These are phyloP conservation scores for Phalera bucephala DNA, from an alignment of 2,888 invertebrate genomes.

Conservation along the genomic window DNA sequence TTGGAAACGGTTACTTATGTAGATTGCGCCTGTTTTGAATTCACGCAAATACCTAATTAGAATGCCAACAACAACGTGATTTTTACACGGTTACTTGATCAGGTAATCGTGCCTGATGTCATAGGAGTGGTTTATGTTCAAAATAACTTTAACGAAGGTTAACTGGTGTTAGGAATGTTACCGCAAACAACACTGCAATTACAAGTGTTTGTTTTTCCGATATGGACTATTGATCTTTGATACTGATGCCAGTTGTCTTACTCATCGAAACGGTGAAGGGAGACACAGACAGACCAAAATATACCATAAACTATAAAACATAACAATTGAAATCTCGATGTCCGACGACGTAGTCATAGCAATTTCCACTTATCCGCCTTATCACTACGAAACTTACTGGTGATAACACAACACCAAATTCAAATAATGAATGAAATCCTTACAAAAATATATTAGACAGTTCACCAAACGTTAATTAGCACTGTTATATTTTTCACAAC, in stretches of 20 bases:
- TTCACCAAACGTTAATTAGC: conserved; percentile 20
- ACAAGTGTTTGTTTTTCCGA: conserved; percentile 8
- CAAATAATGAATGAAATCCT: conserved; percentile 31
- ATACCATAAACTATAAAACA: conserved; percentile 36
- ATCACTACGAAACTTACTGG: conserved; percentile 63
- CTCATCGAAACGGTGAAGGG: conserved; percentile 2
- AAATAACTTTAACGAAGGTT: conserved; percentile 28
- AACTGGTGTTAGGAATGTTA: conserved; percentile 22
- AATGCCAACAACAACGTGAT: conserved; percentile 4
- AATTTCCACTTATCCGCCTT: conserved; percentile 70
- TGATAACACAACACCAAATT: conserved; percentile 44
- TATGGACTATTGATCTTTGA: conserved; percentile 2
- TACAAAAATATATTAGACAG: conserved; percentile 23
- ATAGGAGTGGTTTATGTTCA: conserved; percentile 11
- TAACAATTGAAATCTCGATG: conserved; percentile 45
- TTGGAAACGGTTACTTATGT: not conserved
- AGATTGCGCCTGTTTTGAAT: not conserved
- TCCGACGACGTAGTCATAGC: conserved; percentile 65
- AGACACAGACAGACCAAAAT: too few species aligned
- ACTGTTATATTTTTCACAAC: conserved; percentile 31
- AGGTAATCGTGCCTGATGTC: conserved; percentile 5
- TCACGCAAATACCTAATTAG: conserved; percentile 5
- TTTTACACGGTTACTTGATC: conserved; percentile 7
- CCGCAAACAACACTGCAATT: conserved; percentile 21
- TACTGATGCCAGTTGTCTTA: conserved; percentile 2